A percentile compares a stretch with the other conserved stretches of the same genome.
Evolutionary conservation across 1,140 invertebrate genomes (phyloP).

Genomic region (Solen grandis): DNA sequence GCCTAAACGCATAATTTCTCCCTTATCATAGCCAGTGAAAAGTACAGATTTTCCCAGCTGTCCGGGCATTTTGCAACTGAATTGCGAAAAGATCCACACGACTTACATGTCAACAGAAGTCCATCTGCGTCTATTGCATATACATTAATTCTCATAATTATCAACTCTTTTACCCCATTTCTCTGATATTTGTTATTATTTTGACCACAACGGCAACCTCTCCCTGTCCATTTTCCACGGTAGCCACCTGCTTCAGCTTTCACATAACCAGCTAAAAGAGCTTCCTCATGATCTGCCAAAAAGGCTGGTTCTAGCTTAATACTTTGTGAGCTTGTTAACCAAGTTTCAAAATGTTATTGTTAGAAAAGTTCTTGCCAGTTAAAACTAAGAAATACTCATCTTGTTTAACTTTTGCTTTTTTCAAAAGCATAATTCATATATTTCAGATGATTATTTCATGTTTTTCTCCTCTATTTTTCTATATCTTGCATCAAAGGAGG

Average conservation of each 20-base stretch:
- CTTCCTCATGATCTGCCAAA: conserved; percentile 56
- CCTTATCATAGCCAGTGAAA: conserved; percentile 49
- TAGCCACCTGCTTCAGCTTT: neutral
- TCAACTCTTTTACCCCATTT: neutral
- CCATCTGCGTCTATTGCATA: conserved; percentile 49
- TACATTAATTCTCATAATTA: conserved; percentile 22
- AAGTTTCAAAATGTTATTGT: conserved; percentile 41
- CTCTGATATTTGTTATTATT: too few species aligned
- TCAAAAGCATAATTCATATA: conserved; percentile 59
- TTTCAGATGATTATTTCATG: conserved; percentile 56
- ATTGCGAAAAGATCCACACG: conserved; percentile 62
- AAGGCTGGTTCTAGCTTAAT: conserved; percentile 55
- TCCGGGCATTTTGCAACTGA: conserved; percentile 58
- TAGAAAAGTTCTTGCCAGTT: conserved; percentile 63
- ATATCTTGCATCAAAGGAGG: conserved; percentile 52
- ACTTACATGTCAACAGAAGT: conserved; percentile 45
- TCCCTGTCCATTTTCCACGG: neutral
- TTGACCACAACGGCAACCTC: neutral
- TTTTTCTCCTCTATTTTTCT: conserved; percentile 57
- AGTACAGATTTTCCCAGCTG: conserved; percentile 60
- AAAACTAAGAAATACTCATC: conserved; percentile 61
- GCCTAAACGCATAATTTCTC: conserved; percentile 43
- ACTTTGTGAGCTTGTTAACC: neutral
- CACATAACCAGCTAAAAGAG: conserved; percentile 45
- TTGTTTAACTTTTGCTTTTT: conserved; percentile 56